phyloP scores from a whole-genome alignment of 2,113 vertebrate species.

The Vimba vimba region DNA sequence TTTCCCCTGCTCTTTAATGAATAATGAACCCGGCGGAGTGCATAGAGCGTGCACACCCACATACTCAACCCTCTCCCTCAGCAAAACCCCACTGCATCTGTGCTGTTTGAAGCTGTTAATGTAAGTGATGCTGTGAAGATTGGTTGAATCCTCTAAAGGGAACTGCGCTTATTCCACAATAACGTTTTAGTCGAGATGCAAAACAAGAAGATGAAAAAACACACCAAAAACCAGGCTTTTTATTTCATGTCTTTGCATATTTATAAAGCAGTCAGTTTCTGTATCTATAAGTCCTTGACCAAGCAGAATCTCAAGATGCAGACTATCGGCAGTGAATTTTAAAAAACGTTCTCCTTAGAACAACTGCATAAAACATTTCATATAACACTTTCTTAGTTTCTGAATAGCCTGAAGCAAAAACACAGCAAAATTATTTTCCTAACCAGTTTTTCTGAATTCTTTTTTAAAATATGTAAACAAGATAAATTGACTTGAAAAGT shows the following conservation, averaged over 20 bases:
- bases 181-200: neutral
- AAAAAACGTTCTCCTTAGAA: neutral
- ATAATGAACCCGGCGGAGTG: constrained; percentile 23
- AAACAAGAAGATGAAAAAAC: neutral
- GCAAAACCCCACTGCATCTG: neutral
- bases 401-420: constrained; percentile 17
- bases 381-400: neutral
- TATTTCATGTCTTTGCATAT: constrained; percentile 2
- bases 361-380: neutral
- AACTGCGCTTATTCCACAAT: neutral
- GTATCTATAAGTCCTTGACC: constrained; percentile 17
- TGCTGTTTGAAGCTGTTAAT: constrained; percentile 17
- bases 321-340: neutral
- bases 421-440: neutral
- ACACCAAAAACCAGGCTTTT: neutral
- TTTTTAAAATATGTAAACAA: neutral
- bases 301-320: constrained; percentile 29
- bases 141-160: constrained; percentile 1
- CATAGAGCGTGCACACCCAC: neutral
- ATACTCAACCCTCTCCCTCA: neutral
- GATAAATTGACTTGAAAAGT: neutral
- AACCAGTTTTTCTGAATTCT: neutral
- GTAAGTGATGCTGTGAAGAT: constrained; percentile 4
- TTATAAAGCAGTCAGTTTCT: constrained; percentile 17
- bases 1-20: constrained; percentile 33